Percentiles rank a stretch among this genome's conserved stretches.
Conservation (phyloP, 2,113 vertebrate species). For the Paralichthys olivaceus region DNA sequence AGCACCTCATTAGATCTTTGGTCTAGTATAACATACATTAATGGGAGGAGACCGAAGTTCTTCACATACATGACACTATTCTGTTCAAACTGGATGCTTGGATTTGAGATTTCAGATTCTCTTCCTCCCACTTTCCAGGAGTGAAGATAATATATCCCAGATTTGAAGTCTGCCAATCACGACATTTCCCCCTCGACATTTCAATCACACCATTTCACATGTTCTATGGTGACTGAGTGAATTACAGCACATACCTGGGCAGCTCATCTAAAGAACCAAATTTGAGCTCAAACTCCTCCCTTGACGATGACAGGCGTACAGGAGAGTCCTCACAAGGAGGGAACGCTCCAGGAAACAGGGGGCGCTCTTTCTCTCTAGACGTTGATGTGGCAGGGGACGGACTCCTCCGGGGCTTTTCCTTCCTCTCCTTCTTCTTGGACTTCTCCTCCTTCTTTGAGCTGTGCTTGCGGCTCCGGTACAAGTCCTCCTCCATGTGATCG, state of each 20-base stretch:
- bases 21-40: no score
- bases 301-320: conserved; percentile 83
- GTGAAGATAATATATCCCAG: no score
- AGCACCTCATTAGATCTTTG: no score
- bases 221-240: no score
- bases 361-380: conserved; percentile 89
- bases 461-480: conserved; percentile 92
- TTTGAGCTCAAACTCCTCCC: conserved; percentile 91
- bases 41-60: no score
- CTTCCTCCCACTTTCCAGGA: no score
- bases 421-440: conserved; percentile 91
- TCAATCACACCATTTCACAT: no score
- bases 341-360: conserved; percentile 81
- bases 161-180: no score
- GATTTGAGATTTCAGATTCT: no score
- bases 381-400: conserved; percentile 76
- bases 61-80: not conserved
- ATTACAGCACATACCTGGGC: conserved; percentile 57
- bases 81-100: no score
- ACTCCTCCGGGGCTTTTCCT: conserved; percentile 82
- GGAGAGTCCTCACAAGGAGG: conserved; percentile 80
- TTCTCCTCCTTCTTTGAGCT: conserved; percentile 89
- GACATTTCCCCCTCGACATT: no score
- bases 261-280: conserved; percentile 88
- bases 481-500: conserved; percentile 86